Evolutionary conservation across 2,113 vertebrate genomes (phyloP).

Genomic region (Morphnarchus princeps): DNA sequence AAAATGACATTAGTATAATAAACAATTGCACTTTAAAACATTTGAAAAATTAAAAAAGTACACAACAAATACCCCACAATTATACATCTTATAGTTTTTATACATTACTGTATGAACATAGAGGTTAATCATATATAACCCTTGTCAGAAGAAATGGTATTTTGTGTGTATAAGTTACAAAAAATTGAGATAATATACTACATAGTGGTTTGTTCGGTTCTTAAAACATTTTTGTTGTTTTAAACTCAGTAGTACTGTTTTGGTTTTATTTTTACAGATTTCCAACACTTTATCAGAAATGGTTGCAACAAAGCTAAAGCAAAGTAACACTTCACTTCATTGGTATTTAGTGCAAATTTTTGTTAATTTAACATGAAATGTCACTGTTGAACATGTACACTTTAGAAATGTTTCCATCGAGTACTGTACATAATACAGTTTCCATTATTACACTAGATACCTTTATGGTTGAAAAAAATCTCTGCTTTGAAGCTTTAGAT

Average conservation of each 20-base stretch:
- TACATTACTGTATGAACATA: slow-evolving; percentile 73
- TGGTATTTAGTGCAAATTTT: slow-evolving; percentile 77
- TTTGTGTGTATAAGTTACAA: slow-evolving; percentile 51
- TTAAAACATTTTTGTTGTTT: slow-evolving; percentile 51
- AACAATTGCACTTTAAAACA: slow-evolving; percentile 83
- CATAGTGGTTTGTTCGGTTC: slow-evolving; percentile 59
- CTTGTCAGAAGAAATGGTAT: slow-evolving; percentile 62
- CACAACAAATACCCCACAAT: slow-evolving; percentile 75
- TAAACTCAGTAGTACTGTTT: background rate
- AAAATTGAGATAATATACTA: slow-evolving; percentile 58
- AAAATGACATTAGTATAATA: slow-evolving; percentile 77
- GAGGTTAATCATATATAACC: slow-evolving; percentile 68
- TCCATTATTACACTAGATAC: slow-evolving; percentile 39
- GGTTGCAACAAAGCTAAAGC: slow-evolving; percentile 67
- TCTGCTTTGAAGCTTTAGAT: slow-evolving; percentile 45
- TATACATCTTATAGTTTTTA: slow-evolving; percentile 67
- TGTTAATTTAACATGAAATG: slow-evolving; percentile 62
- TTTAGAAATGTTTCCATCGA: slow-evolving; percentile 54
- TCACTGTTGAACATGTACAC: slow-evolving; percentile 31
- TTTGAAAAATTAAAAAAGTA: slow-evolving; percentile 82
- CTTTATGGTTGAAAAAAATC: background rate
- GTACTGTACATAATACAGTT: slow-evolving; percentile 22
- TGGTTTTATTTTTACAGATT: slow-evolving; percentile 40
- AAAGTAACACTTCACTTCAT: slow-evolving; percentile 73
- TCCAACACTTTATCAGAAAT: slow-evolving; percentile 61